A percentile compares a stretch with the other conserved stretches of the same genome.
Evolutionary conservation across 2,888 invertebrate genomes (phyloP).

Genomic region (Chymomyza procnemis): DNA sequence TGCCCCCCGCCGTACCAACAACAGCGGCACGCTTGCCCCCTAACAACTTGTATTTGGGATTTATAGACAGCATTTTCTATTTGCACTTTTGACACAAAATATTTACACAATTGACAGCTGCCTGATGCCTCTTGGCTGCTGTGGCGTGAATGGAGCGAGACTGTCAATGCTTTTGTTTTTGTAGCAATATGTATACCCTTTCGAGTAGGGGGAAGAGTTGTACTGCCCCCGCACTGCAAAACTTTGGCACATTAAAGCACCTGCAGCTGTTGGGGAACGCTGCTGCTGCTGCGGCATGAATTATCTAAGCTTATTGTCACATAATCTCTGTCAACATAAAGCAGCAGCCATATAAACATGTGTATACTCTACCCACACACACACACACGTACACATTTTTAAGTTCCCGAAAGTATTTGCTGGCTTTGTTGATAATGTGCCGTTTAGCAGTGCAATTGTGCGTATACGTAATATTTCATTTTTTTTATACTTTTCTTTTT

Average conservation of each 20-base stretch:
- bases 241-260: not conserved
- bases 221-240: too few relatives aligned
- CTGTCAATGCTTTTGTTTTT: not conserved
- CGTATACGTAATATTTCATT: constrained; percentile 43
- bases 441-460: constrained; percentile 33
- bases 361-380: constrained; percentile 6
- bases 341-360: constrained; percentile 25
- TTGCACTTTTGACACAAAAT: constrained; percentile 49
- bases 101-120: constrained; percentile 71
- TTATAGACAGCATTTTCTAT: constrained; percentile 2
- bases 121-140: constrained; percentile 12
- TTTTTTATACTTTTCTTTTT: constrained; percentile 24
- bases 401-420: not conserved
- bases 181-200: too few relatives aligned
- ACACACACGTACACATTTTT: constrained; percentile 1
- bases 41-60: not conserved
- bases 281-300: constrained; percentile 17
- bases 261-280: not conserved
- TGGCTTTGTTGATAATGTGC: not conserved
- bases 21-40: too few relatives aligned
- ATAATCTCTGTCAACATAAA: constrained; percentile 61
- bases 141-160: not conserved
- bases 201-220: too few relatives aligned
- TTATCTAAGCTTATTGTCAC: constrained; percentile 68
- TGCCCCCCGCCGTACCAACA: not conserved